Percentiles rank a stretch among this genome's conserved stretches.
phyloP scores from a whole-genome alignment of 2,888 invertebrate species.

The Epirrita christyi region DNA sequence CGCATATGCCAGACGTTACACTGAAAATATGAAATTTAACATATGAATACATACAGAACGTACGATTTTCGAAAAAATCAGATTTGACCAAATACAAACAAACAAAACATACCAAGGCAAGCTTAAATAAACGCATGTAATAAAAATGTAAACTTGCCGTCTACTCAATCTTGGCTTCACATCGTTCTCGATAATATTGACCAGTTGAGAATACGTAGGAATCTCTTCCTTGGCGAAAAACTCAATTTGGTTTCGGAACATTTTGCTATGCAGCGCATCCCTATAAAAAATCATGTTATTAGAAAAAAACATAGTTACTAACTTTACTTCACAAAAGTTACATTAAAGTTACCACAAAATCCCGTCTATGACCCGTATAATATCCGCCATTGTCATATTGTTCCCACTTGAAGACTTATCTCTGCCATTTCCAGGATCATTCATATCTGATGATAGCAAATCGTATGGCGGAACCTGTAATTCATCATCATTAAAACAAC shows the following conservation, averaged over 20 bases:
- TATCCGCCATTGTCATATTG: slow-evolving; percentile 63
- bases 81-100: slow-evolving; percentile 1
- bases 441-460: slow-evolving; percentile 60
- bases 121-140: too few relatives aligned
- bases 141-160: slow-evolving; percentile 50
- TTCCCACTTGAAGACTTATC: slow-evolving; percentile 52
- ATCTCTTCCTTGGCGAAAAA: slow-evolving; percentile 71
- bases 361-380: slow-evolving; percentile 70
- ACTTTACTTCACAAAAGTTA: neutral
- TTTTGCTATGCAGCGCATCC: slow-evolving; percentile 76
- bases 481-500: neutral
- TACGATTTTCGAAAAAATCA: too few relatives aligned
- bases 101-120: neutral
- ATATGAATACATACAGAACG: too few relatives aligned
- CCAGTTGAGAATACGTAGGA: slow-evolving; percentile 64
- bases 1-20: slow-evolving; percentile 77
- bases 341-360: slow-evolving; percentile 58
- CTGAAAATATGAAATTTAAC: slow-evolving; percentile 50
- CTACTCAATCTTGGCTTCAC: slow-evolving; percentile 59
- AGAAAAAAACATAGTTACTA: neutral
- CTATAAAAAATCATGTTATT: slow-evolving; percentile 44
- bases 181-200: slow-evolving; percentile 55
- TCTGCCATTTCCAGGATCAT: slow-evolving; percentile 41
- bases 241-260: slow-evolving; percentile 69
- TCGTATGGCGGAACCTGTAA: slow-evolving; percentile 74